phyloP scores from a whole-genome alignment of 2,113 vertebrate species.

The Oncorhynchus kisutch region DNA sequence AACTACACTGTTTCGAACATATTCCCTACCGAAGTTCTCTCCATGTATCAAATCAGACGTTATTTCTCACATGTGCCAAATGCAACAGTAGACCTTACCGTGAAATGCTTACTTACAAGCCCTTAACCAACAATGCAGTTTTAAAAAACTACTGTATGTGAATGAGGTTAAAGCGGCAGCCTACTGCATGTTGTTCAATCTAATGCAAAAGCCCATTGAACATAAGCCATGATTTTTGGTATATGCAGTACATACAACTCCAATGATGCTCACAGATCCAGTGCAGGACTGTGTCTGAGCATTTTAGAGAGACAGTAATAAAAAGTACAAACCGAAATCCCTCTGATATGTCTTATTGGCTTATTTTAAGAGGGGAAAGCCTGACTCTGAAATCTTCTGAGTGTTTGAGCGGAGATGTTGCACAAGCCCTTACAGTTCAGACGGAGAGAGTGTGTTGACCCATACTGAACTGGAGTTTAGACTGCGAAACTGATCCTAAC shows the following conservation, averaged over 20 bases:
- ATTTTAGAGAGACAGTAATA: neutral
- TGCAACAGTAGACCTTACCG: no score
- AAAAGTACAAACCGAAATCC: neutral
- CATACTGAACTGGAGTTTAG: neutral
- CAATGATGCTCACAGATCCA: slow-evolving; percentile 11
- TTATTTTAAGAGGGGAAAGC: neutral
- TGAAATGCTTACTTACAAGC: no score
- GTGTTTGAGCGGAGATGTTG: neutral
- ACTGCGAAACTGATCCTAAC: neutral
- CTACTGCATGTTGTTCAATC: slow-evolving; percentile 3
- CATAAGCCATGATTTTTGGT: neutral
- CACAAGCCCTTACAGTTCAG: neutral
- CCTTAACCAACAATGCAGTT: no score
- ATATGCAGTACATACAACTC: slow-evolving; percentile 4
- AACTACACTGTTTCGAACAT: no score
- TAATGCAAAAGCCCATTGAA: neutral
- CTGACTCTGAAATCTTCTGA: neutral
- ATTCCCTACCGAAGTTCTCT: no score
- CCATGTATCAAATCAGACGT: no score
- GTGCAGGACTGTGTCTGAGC: neutral
- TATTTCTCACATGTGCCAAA: no score
- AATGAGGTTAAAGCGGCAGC: neutral
- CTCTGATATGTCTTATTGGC: neutral
- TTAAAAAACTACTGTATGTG: neutral
- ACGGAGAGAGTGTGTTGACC: neutral